A percentile compares a stretch with the other conserved stretches of the same genome.
Evolutionary conservation across 2,797 vertebrate genomes (phyloP).

Genomic region (Takifugu ocellatus): DNA sequence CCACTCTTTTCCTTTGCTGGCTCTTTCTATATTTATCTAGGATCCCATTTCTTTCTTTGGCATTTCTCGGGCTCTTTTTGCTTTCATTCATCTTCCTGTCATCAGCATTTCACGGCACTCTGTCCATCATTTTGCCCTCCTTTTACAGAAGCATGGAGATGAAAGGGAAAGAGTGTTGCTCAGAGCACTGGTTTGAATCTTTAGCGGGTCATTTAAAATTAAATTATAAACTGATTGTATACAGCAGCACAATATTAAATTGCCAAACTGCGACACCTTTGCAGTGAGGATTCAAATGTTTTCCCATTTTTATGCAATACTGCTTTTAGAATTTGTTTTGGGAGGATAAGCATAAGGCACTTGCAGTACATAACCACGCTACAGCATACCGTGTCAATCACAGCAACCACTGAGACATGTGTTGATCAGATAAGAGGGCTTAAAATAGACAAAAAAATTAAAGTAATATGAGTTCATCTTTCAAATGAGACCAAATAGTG

Average conservation of each 20-base stretch:
- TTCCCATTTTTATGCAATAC: conserved; percentile 13
- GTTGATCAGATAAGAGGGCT: conserved; percentile 36
- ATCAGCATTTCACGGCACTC: conserved; percentile 43
- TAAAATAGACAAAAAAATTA: conserved; percentile 53
- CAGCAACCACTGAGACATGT: conserved; percentile 22
- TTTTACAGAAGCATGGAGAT: conserved; percentile 29
- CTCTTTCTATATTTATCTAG: conserved; percentile 61
- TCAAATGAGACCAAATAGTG: conserved; percentile 59
- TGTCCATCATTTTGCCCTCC: conserved; percentile 40
- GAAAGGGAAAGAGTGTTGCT: conserved; percentile 20
- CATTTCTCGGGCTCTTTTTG: conserved; percentile 60
- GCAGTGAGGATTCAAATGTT: conserved; percentile 10
- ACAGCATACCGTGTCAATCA: conserved; percentile 1
- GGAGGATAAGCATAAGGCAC: too few species aligned
- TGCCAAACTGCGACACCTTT: conserved; percentile 12
- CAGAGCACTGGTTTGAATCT: not conserved
- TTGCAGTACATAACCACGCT: not conserved
- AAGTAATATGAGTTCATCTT: conserved; percentile 52
- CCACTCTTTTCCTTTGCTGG: conserved; percentile 18
- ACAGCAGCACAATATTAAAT: conserved; percentile 16
- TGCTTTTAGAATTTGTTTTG: not conserved
- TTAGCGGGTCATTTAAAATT: not conserved
- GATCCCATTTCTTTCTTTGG: conserved; percentile 53
- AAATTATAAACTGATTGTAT: not conserved
- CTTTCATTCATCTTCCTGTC: conserved; percentile 70